Evolutionary conservation across 2,113 vertebrate species (phyloP).

Genomic region (Chaenocephalus aceratus): DNA sequence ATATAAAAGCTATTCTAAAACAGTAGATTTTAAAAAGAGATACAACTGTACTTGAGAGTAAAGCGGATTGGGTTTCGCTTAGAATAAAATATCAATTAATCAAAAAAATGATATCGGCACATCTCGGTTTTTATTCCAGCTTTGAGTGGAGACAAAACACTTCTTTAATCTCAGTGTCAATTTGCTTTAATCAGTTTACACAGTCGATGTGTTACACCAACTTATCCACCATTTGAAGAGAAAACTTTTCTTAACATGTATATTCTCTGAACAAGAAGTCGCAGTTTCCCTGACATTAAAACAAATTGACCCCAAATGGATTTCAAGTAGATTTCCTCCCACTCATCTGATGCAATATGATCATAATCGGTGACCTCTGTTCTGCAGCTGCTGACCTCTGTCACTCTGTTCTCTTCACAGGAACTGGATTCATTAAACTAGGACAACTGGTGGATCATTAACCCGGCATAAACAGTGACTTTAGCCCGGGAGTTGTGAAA

Average conservation of each 20-base stretch:
- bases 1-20: too few relatives aligned
- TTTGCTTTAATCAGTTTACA: not conserved
- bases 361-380: constrained; percentile 11
- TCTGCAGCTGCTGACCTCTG: constrained; percentile 32
- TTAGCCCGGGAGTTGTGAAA: constrained; percentile 77
- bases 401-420: constrained; percentile 41
- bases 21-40: too few relatives aligned
- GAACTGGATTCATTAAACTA: constrained; percentile 51
- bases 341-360: constrained; percentile 3
- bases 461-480: constrained; percentile 82
- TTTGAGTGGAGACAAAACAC: not conserved
- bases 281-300: not conserved
- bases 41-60: too few relatives aligned
- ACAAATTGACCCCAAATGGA: constrained; percentile 7
- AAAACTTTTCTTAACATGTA: not conserved
- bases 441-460: constrained; percentile 77
- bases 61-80: too few relatives aligned
- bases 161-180: not conserved
- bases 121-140: too few relatives aligned
- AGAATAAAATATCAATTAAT: too few relatives aligned
- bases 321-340: constrained; percentile 9
- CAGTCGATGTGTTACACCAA: not conserved
- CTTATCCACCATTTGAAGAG: not conserved
- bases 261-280: not conserved
- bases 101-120: too few relatives aligned